These are phyloP conservation scores for Monoplex corrugatus DNA, from an alignment of 2,888 invertebrate species.

Conservation along the genomic window DNA sequence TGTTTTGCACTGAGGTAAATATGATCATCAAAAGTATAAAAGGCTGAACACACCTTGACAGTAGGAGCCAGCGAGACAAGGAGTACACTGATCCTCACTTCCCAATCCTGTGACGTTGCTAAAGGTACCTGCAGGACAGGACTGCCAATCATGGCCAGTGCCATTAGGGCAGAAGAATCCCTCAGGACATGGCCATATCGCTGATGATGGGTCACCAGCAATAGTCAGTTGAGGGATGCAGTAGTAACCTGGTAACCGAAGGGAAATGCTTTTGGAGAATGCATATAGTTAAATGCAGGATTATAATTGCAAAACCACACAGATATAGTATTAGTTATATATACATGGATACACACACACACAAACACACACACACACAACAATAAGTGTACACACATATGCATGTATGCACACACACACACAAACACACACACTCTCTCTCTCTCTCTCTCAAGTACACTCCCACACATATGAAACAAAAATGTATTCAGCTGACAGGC, in stretches of 20 bases:
- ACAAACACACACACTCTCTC: no score
- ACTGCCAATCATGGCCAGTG: constrained; percentile 77
- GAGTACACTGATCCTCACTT: constrained; percentile 68
- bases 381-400: neutral
- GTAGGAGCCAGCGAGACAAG: constrained; percentile 71
- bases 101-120: constrained; percentile 66
- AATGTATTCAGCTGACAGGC: neutral
- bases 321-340: no score
- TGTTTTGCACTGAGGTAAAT: no score
- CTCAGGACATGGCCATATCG: constrained; percentile 71
- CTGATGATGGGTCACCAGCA: constrained; percentile 67
- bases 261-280: no score
- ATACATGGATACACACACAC: no score
- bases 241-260: constrained; percentile 76
- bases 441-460: neutral
- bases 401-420: neutral
- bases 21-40: no score
- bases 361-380: neutral
- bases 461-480: neutral
- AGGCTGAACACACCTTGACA: constrained; percentile 66
- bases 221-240: constrained; percentile 75
- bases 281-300: no score
- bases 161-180: constrained; percentile 80
- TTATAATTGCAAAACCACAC: no score
- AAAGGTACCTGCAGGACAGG: constrained; percentile 76